Evolutionary conservation across 1,140 invertebrate genomes (phyloP), one percentile per base, ranked within the genome.

Genomic region (Drosophila ananassae): DNA sequence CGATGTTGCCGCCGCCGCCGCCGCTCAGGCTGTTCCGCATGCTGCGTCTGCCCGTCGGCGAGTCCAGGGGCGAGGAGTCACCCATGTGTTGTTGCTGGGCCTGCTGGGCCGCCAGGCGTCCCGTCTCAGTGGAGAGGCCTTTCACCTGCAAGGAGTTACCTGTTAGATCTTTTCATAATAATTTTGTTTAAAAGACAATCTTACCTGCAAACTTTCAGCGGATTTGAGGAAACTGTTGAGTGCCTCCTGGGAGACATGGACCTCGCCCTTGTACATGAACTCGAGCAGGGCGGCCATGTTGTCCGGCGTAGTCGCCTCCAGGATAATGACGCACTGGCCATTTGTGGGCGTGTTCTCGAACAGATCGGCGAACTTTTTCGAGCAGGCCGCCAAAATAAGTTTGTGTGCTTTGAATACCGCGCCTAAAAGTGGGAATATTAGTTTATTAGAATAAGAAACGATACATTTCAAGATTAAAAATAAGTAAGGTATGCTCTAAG

Each of bases 241-340:
- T 66, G 96, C 96, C 91, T 97, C 96, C 93, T 97, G 96, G 78
- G 96, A 97, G 71, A 97, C 96, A 92, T 97, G 96, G 68, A 98
- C 97, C 92, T 97, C 97, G 8, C 97, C 97, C 92, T 97, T 97
- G 93, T 98, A 98, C 97, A 98, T 98, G 92, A 98, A 98, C 92
- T 98, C 96, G 57, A 98, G 94, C 46, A 98, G 94, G 6, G 97
- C 96, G 61, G 96, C 95, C 96, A 98, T 97, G 92, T 98, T 97
- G 81, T 96, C 94, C 39, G 96, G 96, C 64, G 95, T 95, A 61
- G 97, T 98, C 58, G 96, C 96, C 93, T 97, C 97, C 89, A 98
- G 93, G 87, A 98, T 97, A 78, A 98, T 96, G 81, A 97, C 95
- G 80, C 96, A 94, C 80, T 95, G 95, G 72, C 96, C 95, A 81